phyloP scores from a whole-genome alignment of 2,797 vertebrate genomes.

The Rhinoraja longicauda region DNA sequence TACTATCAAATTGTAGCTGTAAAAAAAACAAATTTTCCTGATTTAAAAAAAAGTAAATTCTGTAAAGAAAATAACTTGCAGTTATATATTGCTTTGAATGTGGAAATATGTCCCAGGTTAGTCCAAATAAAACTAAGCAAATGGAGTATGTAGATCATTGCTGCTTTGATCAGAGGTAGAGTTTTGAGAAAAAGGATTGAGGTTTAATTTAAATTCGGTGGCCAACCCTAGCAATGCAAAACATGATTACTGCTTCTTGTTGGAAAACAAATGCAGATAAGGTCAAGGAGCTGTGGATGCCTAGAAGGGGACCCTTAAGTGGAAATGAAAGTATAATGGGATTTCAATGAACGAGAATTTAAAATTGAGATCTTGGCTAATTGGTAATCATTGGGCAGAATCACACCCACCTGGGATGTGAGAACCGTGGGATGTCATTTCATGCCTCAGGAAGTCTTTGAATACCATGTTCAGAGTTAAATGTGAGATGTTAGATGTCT shows the following conservation, averaged over 20 bases:
- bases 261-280: neutral
- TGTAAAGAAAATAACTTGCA: neutral
- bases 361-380: neutral
- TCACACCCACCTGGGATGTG: no score
- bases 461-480: no score
- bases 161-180: neutral
- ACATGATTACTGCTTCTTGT: neutral
- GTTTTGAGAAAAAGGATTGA: neutral
- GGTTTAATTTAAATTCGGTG: neutral
- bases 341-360: conserved; percentile 2
- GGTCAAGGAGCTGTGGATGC: neutral
- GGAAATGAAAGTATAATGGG: neutral
- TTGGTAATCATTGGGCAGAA: neutral
- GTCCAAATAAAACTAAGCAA: neutral
- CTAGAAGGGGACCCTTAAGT: neutral
- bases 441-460: no score
- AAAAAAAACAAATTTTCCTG: neutral
- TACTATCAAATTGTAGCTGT: neutral
- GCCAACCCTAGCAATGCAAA: neutral
- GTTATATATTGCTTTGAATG: neutral
- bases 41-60: neutral
- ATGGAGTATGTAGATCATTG: neutral
- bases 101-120: neutral
- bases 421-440: no score
- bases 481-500: no score